A percentile compares a stretch with the other conserved stretches of the same genome.
Conservation (phyloP, 2,113 vertebrate genomes). For the Emydocephalus ijimae region DNA sequence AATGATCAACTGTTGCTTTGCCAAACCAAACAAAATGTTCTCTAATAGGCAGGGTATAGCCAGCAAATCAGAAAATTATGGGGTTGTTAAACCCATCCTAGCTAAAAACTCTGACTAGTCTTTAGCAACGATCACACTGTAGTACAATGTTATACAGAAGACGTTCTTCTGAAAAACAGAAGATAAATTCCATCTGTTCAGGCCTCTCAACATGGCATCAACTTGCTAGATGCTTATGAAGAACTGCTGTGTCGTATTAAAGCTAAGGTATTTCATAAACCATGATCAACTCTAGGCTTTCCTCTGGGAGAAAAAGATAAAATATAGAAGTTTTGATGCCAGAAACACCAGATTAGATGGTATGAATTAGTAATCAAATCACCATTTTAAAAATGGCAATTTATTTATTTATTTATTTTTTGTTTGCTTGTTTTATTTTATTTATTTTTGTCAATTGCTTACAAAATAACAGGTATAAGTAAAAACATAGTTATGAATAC, state of each 20-base stretch:
- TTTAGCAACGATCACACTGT: not conserved
- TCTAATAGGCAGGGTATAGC: not conserved
- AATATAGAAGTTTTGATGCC: not conserved
- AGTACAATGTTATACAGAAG: not conserved
- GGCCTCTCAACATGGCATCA: not conserved
- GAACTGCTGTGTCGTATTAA: not conserved
- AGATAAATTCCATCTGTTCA: not conserved
- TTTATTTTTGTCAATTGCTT: no score
- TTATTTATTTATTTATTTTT: no score
- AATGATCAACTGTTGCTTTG: not conserved
- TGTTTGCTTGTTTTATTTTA: no score
- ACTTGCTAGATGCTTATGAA: not conserved
- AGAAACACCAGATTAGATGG: not conserved
- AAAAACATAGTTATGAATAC: no score
- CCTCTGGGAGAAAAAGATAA: not conserved
- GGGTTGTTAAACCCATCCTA: not conserved
- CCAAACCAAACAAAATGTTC: not conserved
- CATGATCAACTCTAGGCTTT: not conserved
- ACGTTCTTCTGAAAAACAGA: not conserved
- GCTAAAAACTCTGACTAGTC: not conserved
- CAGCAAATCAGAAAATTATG: not conserved
- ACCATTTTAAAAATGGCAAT: not conserved
- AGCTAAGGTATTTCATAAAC: not conserved
- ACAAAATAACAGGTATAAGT: no score
- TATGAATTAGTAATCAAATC: not conserved